Evolutionary conservation across 2,888 invertebrate genomes (phyloP).

Genomic region (Atherix ibis): DNA sequence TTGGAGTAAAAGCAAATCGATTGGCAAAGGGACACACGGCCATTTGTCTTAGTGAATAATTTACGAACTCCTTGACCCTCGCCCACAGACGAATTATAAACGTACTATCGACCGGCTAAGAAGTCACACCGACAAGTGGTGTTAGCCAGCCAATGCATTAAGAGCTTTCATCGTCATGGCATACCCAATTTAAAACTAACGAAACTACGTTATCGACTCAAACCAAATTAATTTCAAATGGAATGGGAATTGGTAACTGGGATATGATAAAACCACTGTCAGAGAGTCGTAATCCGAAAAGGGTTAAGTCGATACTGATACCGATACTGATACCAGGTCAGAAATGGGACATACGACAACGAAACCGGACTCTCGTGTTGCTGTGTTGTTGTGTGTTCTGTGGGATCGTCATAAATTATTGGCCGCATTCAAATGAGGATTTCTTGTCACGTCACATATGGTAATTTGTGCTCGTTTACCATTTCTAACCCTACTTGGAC

Average conservation of each 20-base stretch:
- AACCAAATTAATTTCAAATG: too few relatives aligned
- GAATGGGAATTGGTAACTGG: too few relatives aligned
- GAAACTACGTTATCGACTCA: background rate
- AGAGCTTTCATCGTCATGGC: background rate
- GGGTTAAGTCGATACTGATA: too few relatives aligned
- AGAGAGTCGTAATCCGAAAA: background rate
- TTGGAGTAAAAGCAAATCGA: background rate
- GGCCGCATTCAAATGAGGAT: constrained; percentile 16
- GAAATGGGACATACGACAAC: too few relatives aligned
- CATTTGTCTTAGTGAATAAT: constrained; percentile 13
- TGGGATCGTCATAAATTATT: constrained; percentile 11
- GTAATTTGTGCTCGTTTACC: constrained; percentile 15
- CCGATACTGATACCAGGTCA: too few relatives aligned
- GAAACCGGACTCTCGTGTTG: too few relatives aligned
- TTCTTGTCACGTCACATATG: constrained; percentile 19
- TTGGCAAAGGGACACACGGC: constrained; percentile 2
- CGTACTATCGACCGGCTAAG: background rate
- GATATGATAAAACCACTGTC: too few relatives aligned
- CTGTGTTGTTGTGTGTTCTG: too few relatives aligned
- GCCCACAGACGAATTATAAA: constrained; percentile 2
- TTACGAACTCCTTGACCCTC: constrained; percentile 11
- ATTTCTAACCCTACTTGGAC: constrained; percentile 5
- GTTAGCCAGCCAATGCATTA: background rate
- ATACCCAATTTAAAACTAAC: background rate
- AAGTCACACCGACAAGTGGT: background rate